These are phyloP conservation scores for Artibeus lituratus DNA, from an alignment of 2,797 vertebrate species.

Conservation along the genomic window DNA sequence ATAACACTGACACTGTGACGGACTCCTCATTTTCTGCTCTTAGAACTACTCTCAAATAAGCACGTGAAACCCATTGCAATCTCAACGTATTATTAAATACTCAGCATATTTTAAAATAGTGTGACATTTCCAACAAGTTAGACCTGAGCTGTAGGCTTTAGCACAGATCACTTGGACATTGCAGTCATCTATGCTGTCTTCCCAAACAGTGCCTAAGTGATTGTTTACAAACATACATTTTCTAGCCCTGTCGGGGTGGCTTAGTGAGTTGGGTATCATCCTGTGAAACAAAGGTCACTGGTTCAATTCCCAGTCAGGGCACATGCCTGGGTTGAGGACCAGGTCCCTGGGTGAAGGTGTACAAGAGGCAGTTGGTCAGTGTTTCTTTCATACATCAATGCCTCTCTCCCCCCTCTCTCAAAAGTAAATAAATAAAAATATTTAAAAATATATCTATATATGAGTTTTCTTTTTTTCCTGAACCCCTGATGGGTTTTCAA, in stretches of 20 bases:
- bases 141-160: not conserved
- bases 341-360: no score
- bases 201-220: not conserved
- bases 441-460: not conserved
- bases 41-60: slow-evolving; percentile 8
- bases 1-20: not conserved
- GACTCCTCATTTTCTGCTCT: slow-evolving; percentile 11
- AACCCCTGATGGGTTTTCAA: not conserved
- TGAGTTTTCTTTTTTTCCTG: not conserved
- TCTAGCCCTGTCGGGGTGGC: not conserved
- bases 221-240: not conserved
- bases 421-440: not conserved
- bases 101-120: slow-evolving; percentile 37
- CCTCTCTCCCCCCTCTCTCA: not conserved
- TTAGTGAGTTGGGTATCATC: not conserved
- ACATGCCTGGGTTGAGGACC: not conserved
- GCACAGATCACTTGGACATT: not conserved
- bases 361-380: not conserved
- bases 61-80: not conserved
- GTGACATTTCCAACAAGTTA: slow-evolving; percentile 17
- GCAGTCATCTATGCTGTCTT: not conserved
- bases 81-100: slow-evolving; percentile 35
- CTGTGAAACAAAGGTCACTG: not conserved
- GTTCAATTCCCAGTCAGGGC: not conserved
- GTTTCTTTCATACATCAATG: no score